Percentiles rank a stretch among this genome's conserved stretches.
phyloP scores from a whole-genome alignment of 2,797 vertebrate species.

The Alca torda region DNA sequence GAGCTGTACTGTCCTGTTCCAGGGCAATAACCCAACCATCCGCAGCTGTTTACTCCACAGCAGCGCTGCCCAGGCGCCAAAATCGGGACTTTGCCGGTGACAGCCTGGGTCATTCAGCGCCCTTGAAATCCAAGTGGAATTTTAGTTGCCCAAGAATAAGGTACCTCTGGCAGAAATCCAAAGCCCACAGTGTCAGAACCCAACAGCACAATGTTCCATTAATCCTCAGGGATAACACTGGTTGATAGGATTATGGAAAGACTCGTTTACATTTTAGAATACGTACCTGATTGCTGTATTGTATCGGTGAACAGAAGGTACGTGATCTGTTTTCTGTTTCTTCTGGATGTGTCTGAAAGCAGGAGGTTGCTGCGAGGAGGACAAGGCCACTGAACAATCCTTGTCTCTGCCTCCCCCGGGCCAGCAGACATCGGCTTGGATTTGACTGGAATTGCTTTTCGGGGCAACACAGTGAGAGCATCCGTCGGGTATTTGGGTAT shows the following conservation, averaged over 20 bases:
- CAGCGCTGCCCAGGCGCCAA: neutral
- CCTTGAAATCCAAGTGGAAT: neutral
- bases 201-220: neutral
- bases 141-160: neutral
- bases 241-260: neutral
- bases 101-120: neutral
- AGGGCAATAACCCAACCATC: neutral
- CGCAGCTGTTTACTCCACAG: neutral
- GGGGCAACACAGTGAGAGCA: neutral
- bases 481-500: neutral
- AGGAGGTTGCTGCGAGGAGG: slow-evolving; percentile 15
- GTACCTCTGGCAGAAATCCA: neutral
- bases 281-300: slow-evolving; percentile 65
- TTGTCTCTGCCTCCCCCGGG: neutral
- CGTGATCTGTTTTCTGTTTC: slow-evolving; percentile 86
- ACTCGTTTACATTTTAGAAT: neutral
- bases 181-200: neutral
- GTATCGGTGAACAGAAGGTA: slow-evolving; percentile 65
- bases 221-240: neutral
- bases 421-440: neutral
- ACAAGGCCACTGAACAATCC: slow-evolving; percentile 30
- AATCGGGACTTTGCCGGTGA: neutral
- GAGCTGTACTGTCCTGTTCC: neutral
- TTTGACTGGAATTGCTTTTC: neutral
- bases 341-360: slow-evolving; percentile 84